Base-by-base conservation (phyloP, 2,113 vertebrate species). In the Eublepharis macularius region DNA sequence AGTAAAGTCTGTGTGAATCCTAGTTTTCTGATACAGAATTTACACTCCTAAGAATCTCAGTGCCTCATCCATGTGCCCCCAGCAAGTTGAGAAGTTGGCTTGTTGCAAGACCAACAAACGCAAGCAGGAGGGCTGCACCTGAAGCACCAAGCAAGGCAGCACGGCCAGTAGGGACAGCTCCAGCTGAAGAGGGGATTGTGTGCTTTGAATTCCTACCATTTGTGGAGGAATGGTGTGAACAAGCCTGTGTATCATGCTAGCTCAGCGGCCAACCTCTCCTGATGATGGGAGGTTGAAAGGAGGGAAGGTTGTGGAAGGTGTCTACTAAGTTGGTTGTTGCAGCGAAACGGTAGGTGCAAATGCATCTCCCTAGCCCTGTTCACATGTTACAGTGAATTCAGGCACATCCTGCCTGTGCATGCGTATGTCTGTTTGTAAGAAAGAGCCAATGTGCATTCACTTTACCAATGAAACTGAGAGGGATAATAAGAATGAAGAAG, bases 241-340 rank as follows among this genome's bases (percentile, higher is more conserved):
- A 70, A 85, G 14, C 73, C 91, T 88, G 82, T 81, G 89, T 90
- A 90, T 87, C 76, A 86, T 86, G 92, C 29, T 36, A 81, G 68
- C 32, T 83, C 89, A 72, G 39, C 65, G 72, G 34, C 79, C 63
- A 77, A 76, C 90, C 79, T 86, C 83, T 90, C 36, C 63, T 63
- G 78, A 79, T 80, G 80, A 83, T 88, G 74, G 85, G 87, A 89
- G 75, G 75, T 36, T 14, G 32, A 87, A 91, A 88, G 80, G 91
- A 84, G 85, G 84, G 87, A 90, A 91, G 92, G 90, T 96, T 72
- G 4, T 49, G 14, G 93, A 69, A 95, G 89, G 89, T 91, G 72
- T 88, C 95, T 91, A 86, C 90, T 83, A 86, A 94, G 92, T 90
- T 90, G 84, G 72, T 76, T 63, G 65, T 79, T 80, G 80, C 82